Evolutionary conservation across 1,140 invertebrate species (phyloP), one percentile per base, ranked within the genome.

Genomic region (Bemisia tabaci): DNA sequence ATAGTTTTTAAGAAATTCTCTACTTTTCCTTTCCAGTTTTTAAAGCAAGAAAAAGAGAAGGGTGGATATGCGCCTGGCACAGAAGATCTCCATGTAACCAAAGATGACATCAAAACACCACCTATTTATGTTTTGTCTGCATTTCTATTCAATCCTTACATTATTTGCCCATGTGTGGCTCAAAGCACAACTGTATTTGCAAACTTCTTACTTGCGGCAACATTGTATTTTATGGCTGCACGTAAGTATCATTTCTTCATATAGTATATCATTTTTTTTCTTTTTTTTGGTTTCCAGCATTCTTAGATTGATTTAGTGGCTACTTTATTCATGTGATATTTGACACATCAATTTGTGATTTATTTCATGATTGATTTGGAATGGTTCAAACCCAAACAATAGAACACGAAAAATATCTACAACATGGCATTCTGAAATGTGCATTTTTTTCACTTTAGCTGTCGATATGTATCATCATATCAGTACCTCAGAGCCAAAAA

Each of bases 91-190:
- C 76, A 88, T 59, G 75, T 89, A 22, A 81, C 75, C 67, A 76
- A 78, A 17, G 71, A 76, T 1, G 82, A 87, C 70, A 75, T 83
- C 27, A 71, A 77, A 58, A 78, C 79, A 68, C 79, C 83, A 58
- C 80, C 85, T 2, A 76, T 86, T 58, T 87, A 87, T 74, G 88
- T 92, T 0, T 76, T 86, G 69, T 84, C 87, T 65, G 88, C 90
- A 0, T 96, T 95, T 80, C 80, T 97, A 12, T 91, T 97, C 68
- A 97, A 96, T 80, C 96, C 96, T 0, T 94, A 94, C 74, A 88
- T 88, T 33, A 83, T 98, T 60, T 79, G 94, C 21, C 92, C 90
- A 70, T 98, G 94, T 80, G 85, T 90, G n/a, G 92, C 88, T 33
- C 85, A 88, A 74, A 95, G 94, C 0, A 95, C 94, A 2, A 93